Evolutionary conservation across 2,113 vertebrate species (phyloP).

Genomic region (Tautogolabrus adspersus): DNA sequence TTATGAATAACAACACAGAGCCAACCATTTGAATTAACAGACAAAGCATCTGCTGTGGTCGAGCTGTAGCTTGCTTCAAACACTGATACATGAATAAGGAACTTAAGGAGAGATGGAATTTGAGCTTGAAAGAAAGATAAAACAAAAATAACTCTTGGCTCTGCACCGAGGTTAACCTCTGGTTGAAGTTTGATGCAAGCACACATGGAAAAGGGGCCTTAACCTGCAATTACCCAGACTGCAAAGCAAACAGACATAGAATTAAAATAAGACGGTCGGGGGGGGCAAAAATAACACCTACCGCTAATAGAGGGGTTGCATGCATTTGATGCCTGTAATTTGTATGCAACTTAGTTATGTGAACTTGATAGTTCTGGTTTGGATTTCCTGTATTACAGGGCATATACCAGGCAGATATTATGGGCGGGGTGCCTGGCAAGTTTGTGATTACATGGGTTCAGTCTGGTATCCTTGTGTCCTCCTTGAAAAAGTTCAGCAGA

Average conservation of each 20-base stretch:
- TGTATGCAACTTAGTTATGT: slow-evolving; percentile 69
- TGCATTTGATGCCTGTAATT: slow-evolving; percentile 80
- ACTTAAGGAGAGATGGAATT: slow-evolving; percentile 13
- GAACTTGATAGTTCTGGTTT: slow-evolving; percentile 76
- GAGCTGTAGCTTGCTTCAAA: slow-evolving; percentile 15
- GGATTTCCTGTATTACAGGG: slow-evolving; percentile 80
- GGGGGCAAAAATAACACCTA: slow-evolving; percentile 77
- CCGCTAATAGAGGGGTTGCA: slow-evolving; percentile 78
- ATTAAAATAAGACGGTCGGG: slow-evolving; percentile 75
- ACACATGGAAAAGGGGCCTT: slow-evolving; percentile 39
- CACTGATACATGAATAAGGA: slow-evolving; percentile 1
- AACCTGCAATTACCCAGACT: slow-evolving; percentile 68
- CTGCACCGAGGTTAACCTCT: slow-evolving; percentile 30
- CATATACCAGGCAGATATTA: slow-evolving; percentile 75
- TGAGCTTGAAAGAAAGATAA: slow-evolving; percentile 8
- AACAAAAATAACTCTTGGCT: slow-evolving; percentile 16
- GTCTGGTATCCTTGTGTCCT: slow-evolving; percentile 38
- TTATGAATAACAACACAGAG: slow-evolving; percentile 46
- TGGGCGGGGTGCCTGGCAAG: slow-evolving; percentile 62
- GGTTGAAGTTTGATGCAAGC: slow-evolving; percentile 54
- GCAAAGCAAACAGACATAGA: slow-evolving; percentile 69
- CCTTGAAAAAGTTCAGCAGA: slow-evolving; percentile 29
- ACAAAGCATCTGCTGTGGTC: slow-evolving; percentile 47
- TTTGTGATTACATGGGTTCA: slow-evolving; percentile 71
- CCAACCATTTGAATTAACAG: slow-evolving; percentile 59